Evolutionary conservation across 2,888 invertebrate genomes (phyloP), one percentile per base, ranked within the genome.

Genomic region (Cerastis leucographa): DNA sequence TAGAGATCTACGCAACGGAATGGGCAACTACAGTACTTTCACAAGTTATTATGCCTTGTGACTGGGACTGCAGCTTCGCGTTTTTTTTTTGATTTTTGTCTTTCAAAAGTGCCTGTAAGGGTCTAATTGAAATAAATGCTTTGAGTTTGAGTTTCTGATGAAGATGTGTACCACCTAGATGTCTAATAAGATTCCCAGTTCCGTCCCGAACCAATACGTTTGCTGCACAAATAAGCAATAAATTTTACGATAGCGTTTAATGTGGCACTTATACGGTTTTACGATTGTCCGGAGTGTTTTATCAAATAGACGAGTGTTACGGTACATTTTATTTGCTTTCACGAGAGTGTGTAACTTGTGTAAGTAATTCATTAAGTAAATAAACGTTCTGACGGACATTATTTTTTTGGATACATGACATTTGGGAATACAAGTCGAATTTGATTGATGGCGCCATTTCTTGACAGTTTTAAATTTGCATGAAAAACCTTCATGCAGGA

Each of bases 171-270:
- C 17, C 1, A 42, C n/a, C 17, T 8, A 66, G 40, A 46, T n/a
- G 6, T 78, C 25, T 17, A 29, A 44, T 25, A 19, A 42, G n/a
- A 54, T 6, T 66, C 62, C 59, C 44, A 46, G 61, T 71, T 35
- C 29, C 44, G 17, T 67, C 49, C 59, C 68, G 42, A 17, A 40
- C 71, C 67, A 59, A 69, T 76, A 81, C 40, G 9, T 80, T 78
- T 71, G 6, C 69, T 61, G 69, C 77, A 86, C 87, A 89, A 89
- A 87, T 87, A 88, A 85, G 83, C 66, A 80, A 74, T 76, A 76
- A 84, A 85, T 68, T 90, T 89, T 87, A 90, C 83, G 88, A 86
- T 66, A 54, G 29, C 44, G 40, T 87, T 90, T 89, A 86, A 87
- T 83, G 85, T 59, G 25, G 68, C 75, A 61, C 77, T 87, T 86